A percentile compares a stretch with the other conserved stretches of the same genome.
Conservation (phyloP, 2,888 invertebrate species). For the Platerodrilus igneus region DNA sequence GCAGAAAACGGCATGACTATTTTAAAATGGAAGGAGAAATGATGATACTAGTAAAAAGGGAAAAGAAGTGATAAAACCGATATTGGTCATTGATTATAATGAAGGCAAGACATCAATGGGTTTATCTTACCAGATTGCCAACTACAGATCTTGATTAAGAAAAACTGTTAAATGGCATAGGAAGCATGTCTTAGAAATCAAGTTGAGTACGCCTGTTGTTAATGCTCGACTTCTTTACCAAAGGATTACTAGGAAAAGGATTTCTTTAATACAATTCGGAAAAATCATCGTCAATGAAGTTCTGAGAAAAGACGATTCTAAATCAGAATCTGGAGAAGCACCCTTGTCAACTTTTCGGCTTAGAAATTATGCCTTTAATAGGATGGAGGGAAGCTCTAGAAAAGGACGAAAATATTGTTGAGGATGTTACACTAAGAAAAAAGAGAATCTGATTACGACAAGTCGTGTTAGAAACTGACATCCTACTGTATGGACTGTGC, state of each 20-base stretch:
- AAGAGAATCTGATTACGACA: neutral
- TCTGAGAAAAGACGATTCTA: slow-evolving; percentile 1
- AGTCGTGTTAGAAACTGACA: no score
- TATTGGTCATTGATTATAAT: slow-evolving; percentile 28
- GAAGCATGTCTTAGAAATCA: slow-evolving; percentile 26
- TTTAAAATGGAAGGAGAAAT: slow-evolving; percentile 28
- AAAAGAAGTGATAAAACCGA: slow-evolving; percentile 17
- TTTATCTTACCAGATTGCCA: slow-evolving; percentile 27
- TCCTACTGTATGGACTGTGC: neutral
- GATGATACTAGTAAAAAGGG: slow-evolving; percentile 25
- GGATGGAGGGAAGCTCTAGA: no score
- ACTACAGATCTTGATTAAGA: neutral
- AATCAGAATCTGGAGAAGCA: no score
- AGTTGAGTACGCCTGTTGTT: slow-evolving; percentile 9
- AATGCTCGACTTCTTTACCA: slow-evolving; percentile 8
- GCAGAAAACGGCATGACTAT: slow-evolving; percentile 22
- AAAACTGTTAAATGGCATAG: no score
- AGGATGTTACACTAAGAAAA: neutral
- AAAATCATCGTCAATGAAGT: slow-evolving; percentile 3
- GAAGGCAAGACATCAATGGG: slow-evolving; percentile 26
- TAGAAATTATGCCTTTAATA: no score
- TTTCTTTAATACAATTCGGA: slow-evolving; percentile 2
- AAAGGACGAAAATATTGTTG: neutral
- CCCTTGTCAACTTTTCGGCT: no score
- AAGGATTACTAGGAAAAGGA: slow-evolving; percentile 4